Evolutionary conservation across 2,888 invertebrate genomes (phyloP).

Genomic region (Mesorhabditis sp.): DNA sequence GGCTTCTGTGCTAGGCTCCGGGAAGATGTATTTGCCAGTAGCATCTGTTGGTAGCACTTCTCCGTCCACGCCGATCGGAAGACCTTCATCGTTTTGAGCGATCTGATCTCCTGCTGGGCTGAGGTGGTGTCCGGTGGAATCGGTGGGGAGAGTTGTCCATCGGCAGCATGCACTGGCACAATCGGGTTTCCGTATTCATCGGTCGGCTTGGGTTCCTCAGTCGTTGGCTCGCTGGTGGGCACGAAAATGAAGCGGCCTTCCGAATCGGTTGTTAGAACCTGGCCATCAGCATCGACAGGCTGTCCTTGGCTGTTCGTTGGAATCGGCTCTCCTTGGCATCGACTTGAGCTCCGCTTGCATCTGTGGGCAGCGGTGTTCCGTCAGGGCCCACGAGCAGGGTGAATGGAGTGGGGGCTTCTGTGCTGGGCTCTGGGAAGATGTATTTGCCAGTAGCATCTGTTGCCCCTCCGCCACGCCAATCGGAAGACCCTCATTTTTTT

Average conservation of each 20-base stretch:
- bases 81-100: neutral
- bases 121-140: neutral
- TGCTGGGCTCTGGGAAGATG: too few species aligned
- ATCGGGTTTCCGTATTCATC: constrained; percentile 8
- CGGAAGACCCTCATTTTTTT: too few species aligned
- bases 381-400: constrained; percentile 14
- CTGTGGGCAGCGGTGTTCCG: constrained; percentile 23
- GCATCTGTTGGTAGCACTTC: constrained; percentile 20
- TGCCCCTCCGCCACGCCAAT: too few species aligned
- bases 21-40: constrained; percentile 30
- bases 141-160: constrained; percentile 12
- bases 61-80: constrained; percentile 13
- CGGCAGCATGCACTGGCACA: constrained; percentile 12
- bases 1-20: constrained; percentile 24
- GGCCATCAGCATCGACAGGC: constrained; percentile 24
- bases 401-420: too few species aligned
- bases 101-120: neutral
- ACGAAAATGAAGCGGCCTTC: constrained; percentile 17
- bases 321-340: constrained; percentile 11
- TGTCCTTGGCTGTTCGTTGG: neutral
- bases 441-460: too few species aligned
- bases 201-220: constrained; percentile 29
- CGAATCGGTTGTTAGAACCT: constrained; percentile 26
- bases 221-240: neutral
- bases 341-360: constrained; percentile 19